Evolutionary conservation across 2,888 invertebrate species (phyloP).

Genomic region (Lottia gigantea): DNA sequence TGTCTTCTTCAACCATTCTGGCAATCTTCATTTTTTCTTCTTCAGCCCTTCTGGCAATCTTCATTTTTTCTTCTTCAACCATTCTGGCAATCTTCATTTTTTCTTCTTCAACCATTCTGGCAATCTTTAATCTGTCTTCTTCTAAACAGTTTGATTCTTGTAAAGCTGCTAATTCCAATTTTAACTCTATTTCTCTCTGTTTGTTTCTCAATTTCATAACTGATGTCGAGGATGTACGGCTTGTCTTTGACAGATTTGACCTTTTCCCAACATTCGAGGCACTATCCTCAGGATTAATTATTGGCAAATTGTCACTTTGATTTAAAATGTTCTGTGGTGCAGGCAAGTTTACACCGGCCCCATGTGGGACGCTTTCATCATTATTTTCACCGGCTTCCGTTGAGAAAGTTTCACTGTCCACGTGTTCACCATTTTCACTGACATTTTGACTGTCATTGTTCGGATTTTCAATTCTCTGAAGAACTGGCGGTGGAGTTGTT

Average conservation of each 20-base stretch:
- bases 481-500: no score
- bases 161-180: neutral
- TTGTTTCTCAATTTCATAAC: neutral
- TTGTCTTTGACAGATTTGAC: neutral
- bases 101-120: neutral
- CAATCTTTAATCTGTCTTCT: neutral
- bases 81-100: neutral
- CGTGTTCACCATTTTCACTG: neutral
- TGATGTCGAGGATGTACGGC: neutral
- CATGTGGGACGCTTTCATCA: no score
- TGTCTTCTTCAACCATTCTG: no score
- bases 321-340: neutral
- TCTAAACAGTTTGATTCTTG: neutral
- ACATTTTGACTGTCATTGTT: neutral
- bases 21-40: neutral
- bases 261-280: neutral
- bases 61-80: no score
- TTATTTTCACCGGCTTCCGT: no score
- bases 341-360: neutral
- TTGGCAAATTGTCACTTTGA: neutral
- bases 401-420: neutral
- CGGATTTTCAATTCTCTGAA: no score
- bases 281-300: slow-evolving; percentile 2
- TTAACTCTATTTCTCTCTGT: neutral
- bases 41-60: no score